A percentile compares a stretch with the other conserved stretches of the same genome.
Evolutionary conservation across 1,140 invertebrate species (phyloP).

Genomic region (Nephila pilipes): DNA sequence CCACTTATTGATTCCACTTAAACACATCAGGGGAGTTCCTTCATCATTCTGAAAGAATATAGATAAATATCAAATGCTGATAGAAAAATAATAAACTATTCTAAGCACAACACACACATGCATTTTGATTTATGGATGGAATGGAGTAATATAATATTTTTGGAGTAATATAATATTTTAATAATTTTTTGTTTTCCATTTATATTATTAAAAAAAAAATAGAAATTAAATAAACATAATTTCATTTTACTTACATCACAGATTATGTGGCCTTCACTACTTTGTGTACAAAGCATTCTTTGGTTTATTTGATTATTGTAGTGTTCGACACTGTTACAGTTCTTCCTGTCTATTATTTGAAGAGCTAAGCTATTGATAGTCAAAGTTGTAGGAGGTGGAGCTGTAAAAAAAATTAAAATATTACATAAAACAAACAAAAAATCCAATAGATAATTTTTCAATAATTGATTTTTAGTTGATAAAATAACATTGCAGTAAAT

Average conservation of each 20-base stretch:
- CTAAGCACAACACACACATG: too few species aligned
- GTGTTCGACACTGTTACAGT: slow-evolving; percentile 76
- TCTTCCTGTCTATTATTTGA: slow-evolving; percentile 59
- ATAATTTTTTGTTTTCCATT: neutral
- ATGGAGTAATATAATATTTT: too few species aligned
- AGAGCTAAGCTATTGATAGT: slow-evolving; percentile 65
- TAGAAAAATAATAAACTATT: too few species aligned
- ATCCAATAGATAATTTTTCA: too few species aligned
- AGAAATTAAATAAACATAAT: neutral
- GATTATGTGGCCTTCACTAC: slow-evolving; percentile 83
- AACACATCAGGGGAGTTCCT: slow-evolving; percentile 86
- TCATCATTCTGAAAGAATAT: slow-evolving; percentile 85
- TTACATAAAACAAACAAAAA: too few species aligned
- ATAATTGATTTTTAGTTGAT: too few species aligned
- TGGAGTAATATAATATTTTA: too few species aligned
- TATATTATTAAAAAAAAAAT: neutral
- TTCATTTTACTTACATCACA: slow-evolving; percentile 82
- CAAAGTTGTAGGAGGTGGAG: slow-evolving; percentile 36
- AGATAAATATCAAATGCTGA: neutral
- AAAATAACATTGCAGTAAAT: too few species aligned
- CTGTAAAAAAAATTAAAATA: slow-evolving; percentile 49
- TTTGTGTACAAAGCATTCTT: slow-evolving; percentile 84
- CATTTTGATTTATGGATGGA: too few species aligned
- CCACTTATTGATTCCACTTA: slow-evolving; percentile 80
- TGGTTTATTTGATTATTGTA: slow-evolving; percentile 71